These are phyloP conservation scores for Vanessa atalanta DNA, from an alignment of 1,140 invertebrate genomes.

Conservation along the genomic window DNA sequence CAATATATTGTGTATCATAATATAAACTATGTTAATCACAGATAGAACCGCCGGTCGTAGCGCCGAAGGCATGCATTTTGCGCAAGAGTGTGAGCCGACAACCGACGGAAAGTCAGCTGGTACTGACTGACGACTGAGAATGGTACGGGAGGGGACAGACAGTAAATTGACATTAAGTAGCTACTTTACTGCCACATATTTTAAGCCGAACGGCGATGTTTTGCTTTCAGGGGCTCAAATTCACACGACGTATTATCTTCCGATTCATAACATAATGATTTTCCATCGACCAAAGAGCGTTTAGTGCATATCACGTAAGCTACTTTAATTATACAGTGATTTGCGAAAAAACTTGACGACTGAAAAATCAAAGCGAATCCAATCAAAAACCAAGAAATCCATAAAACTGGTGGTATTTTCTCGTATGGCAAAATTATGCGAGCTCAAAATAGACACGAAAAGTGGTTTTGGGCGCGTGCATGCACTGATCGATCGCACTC, in stretches of 20 bases:
- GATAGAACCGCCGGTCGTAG: conserved; percentile 23
- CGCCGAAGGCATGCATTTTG: conserved; percentile 38
- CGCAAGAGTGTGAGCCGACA: conserved; percentile 50
- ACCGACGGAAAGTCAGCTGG: conserved; percentile 69
- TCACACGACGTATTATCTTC: conserved; percentile 28
- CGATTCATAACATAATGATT: conserved; percentile 54
- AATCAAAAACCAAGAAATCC: conserved; percentile 31
- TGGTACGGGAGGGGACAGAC: conserved; percentile 19
- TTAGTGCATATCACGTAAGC: not conserved
- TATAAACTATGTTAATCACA: not conserved
- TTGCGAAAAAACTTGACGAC: conserved; percentile 2
- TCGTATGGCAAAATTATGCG: conserved; percentile 43
- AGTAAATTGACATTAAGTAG: conserved; percentile 25
- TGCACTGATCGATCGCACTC: conserved; percentile 75
- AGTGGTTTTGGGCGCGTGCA: conserved; percentile 64
- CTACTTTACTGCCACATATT: conserved; percentile 13
- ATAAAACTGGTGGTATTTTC: conserved; percentile 23
- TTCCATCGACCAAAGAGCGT: conserved; percentile 44
- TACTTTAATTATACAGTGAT: not conserved
- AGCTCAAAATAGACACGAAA: conserved; percentile 74
- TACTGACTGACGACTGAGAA: conserved; percentile 31
- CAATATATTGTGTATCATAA: too few species aligned
- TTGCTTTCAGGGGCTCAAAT: conserved; percentile 18
- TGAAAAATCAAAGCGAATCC: not conserved
- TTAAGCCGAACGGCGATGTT: conserved; percentile 16